Conservation (phyloP, 2,888 invertebrate species). For the Yponomeuta cagnagella region DNA sequence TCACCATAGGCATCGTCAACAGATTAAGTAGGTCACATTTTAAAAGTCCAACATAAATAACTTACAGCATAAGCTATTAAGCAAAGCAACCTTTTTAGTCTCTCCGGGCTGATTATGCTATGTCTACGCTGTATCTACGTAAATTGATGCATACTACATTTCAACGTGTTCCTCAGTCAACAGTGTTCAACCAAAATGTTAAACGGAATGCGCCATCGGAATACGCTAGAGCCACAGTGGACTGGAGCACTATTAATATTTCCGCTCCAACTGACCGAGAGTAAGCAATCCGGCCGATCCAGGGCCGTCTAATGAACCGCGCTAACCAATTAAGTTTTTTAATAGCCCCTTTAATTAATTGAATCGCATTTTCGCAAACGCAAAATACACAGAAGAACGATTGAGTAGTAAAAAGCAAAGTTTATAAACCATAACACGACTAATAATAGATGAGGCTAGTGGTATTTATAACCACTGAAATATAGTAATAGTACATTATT, state of each 20-base stretch:
- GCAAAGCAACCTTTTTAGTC: no score
- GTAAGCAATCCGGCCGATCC: slow-evolving; percentile 49
- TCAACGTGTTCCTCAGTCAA: not conserved
- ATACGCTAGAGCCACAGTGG: not conserved
- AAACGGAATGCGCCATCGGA: slow-evolving; percentile 16
- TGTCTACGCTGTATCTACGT: no score
- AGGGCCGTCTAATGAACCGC: slow-evolving; percentile 55
- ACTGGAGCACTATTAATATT: slow-evolving; percentile 43
- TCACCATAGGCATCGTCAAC: no score
- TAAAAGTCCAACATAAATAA: no score
- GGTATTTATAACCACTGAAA: no score
- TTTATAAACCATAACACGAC: no score
- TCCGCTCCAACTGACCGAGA: slow-evolving; percentile 42
- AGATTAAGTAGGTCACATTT: no score
- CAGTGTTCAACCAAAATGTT: not conserved
- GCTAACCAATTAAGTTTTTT: slow-evolving; percentile 61
- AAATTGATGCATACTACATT: no score
- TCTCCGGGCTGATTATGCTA: no score
- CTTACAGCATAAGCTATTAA: no score
- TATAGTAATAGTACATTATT: no score
- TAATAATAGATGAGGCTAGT: no score
- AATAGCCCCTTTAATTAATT: slow-evolving; percentile 32
- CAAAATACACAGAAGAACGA: not conserved
- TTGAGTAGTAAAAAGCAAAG: not conserved
- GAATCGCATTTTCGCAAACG: not conserved